A percentile compares a stretch with the other conserved stretches of the same genome.
Evolutionary conservation across 2,797 vertebrate genomes (phyloP).

Genomic region (Chrosomus eos): DNA sequence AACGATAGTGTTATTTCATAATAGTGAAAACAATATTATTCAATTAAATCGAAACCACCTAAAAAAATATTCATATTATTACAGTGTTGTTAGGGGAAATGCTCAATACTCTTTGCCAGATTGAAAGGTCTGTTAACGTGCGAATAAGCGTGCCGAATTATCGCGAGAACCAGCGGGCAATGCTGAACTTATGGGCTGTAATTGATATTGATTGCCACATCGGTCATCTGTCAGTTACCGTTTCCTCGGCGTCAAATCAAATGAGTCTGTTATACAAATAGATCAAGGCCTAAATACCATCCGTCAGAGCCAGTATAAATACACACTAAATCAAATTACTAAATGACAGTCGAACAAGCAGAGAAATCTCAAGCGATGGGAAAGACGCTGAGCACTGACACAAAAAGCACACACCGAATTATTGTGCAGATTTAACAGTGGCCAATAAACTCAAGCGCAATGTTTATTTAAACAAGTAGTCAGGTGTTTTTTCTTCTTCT

Average conservation of each 20-base stretch:
- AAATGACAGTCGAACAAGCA: conserved; percentile 63
- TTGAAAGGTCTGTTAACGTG: conserved; percentile 32
- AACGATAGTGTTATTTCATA: background rate
- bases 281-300: conserved; percentile 70
- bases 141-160: conserved; percentile 46
- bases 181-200: conserved; percentile 65
- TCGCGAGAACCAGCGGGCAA: conserved; percentile 38
- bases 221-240: conserved; percentile 83
- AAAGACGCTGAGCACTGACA: conserved; percentile 31
- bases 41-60: background rate
- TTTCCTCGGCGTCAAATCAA: conserved; percentile 79
- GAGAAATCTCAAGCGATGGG: conserved; percentile 47
- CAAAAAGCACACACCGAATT: conserved; percentile 17
- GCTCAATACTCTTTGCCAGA: conserved; percentile 4
- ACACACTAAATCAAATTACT: conserved; percentile 62
- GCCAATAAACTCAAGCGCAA: background rate
- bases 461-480: background rate
- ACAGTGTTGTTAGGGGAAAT: background rate
- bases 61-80: background rate
- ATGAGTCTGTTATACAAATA: conserved; percentile 83
- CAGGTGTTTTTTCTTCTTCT: background rate
- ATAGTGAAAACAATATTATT: background rate
- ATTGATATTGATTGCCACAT: conserved; percentile 88
- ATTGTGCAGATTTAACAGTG: background rate
- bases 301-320: conserved; percentile 73